These are phyloP conservation scores for Copidosoma aretas DNA, from an alignment of 2,888 invertebrate genomes.

Conservation along the genomic window DNA sequence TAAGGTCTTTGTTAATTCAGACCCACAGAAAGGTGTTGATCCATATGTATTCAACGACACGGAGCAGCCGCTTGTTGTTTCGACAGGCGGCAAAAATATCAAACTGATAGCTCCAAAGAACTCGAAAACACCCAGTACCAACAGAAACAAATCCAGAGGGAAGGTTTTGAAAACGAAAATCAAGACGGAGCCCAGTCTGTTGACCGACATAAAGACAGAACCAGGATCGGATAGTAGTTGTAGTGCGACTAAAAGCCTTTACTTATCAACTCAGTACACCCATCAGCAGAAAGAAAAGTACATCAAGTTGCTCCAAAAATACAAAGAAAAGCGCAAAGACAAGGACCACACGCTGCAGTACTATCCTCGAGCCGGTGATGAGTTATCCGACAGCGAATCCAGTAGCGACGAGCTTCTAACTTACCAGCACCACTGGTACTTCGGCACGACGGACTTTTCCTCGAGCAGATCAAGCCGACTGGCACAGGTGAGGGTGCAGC, in stretches of 20 bases:
- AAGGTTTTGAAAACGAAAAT: constrained; percentile 54
- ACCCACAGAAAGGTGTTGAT: constrained; percentile 60
- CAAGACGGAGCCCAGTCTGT: constrained; percentile 45
- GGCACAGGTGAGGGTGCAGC: constrained; percentile 58
- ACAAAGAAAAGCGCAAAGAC: constrained; percentile 49
- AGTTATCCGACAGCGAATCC: constrained; percentile 63
- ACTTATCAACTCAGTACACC: constrained; percentile 44
- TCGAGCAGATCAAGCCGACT: constrained; percentile 56
- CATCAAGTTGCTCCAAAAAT: constrained; percentile 47
- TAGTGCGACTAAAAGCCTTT: constrained; percentile 41
- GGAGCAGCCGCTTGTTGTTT: constrained; percentile 51
- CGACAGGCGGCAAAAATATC: constrained; percentile 50
- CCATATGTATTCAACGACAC: constrained; percentile 65
- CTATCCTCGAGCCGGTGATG: constrained; percentile 61
- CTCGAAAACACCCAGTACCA: constrained; percentile 46
- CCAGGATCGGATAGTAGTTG: constrained; percentile 21
- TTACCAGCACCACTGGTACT: constrained; percentile 63
- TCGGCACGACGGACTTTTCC: constrained; percentile 52
- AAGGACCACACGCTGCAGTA: constrained; percentile 59
- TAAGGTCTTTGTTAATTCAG: constrained; percentile 61
- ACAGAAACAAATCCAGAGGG: constrained; percentile 52
- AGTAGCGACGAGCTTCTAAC: constrained; percentile 60
- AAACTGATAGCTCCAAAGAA: constrained; percentile 52
- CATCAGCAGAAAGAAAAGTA: constrained; percentile 47
- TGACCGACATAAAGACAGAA: constrained; percentile 41